phyloP scores from a whole-genome alignment of 2,888 invertebrate species.

The Shargacucullia verbasci region DNA sequence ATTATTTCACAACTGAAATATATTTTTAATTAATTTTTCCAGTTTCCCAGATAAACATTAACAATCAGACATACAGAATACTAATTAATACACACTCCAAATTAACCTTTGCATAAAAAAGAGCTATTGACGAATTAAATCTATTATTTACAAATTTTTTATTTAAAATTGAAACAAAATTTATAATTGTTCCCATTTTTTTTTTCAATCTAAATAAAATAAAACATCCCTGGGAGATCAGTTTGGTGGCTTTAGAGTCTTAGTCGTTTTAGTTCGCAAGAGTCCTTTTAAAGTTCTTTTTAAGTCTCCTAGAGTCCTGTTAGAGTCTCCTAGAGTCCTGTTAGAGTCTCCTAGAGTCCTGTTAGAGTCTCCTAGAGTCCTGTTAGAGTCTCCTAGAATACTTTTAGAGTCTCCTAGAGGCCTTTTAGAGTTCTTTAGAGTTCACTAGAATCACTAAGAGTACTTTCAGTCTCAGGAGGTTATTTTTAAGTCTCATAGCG shows the following conservation, averaged over 20 bases:
- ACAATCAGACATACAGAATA: slow-evolving; percentile 8
- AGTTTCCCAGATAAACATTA: slow-evolving; percentile 12
- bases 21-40: neutral
- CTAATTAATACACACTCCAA: slow-evolving; percentile 23
- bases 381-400: neutral
- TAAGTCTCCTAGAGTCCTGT: neutral
- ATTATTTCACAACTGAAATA: no score
- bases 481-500: neutral
- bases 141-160: slow-evolving; percentile 44
- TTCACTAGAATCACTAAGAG: no score
- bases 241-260: slow-evolving; percentile 33
- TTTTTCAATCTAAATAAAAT: slow-evolving; percentile 36
- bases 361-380: neutral
- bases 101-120: slow-evolving; percentile 23
- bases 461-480: neutral
- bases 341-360: neutral
- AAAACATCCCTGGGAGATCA: slow-evolving; percentile 46
- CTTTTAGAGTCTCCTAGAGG: neutral
- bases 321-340: neutral
- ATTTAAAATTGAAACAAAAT: slow-evolving; percentile 44
- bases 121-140: slow-evolving; percentile 23
- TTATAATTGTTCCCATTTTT: slow-evolving; percentile 57
- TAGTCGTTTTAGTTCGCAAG: slow-evolving; percentile 2
- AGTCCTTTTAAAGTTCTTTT: neutral
- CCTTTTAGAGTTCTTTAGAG: no score